Conservation (phyloP, 2,113 vertebrate genomes). For the Promerops cafer region DNA sequence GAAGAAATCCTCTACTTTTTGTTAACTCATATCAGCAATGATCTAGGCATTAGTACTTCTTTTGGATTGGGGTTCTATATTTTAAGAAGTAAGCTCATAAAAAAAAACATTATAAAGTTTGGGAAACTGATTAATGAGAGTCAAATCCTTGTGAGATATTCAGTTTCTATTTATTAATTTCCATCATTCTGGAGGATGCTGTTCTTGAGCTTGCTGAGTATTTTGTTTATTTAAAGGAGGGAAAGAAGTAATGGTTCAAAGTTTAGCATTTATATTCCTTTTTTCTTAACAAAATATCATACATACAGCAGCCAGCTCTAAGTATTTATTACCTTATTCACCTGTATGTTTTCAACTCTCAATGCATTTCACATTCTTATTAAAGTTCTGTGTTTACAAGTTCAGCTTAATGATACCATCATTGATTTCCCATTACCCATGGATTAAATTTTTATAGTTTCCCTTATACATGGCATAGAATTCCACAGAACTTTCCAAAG, state of each 20-base stretch:
- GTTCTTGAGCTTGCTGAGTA: not conserved
- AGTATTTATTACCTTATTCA: not conserved
- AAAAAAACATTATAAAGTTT: not conserved
- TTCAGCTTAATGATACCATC: not conserved
- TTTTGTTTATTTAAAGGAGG: not conserved
- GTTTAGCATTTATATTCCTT: not conserved
- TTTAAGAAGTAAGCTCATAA: not conserved
- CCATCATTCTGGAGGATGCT: not conserved
- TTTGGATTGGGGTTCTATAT: not conserved
- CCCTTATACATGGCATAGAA: not conserved
- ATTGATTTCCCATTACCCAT: not conserved
- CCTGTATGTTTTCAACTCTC: not conserved
- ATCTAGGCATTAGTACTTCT: not conserved
- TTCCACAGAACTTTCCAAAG: not conserved
- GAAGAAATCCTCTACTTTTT: not conserved
- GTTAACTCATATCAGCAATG: not conserved
- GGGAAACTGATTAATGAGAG: not conserved
- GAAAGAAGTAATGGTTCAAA: not conserved
- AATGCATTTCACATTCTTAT: not conserved
- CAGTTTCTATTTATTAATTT: not conserved
- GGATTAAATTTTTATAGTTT: not conserved
- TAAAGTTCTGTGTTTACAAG: not conserved
- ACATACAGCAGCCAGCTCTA: not conserved
- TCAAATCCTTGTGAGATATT: not conserved
- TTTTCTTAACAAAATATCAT: not conserved